phyloP scores from a whole-genome alignment of 2,113 vertebrate genomes.

The Caranx ignobilis region DNA sequence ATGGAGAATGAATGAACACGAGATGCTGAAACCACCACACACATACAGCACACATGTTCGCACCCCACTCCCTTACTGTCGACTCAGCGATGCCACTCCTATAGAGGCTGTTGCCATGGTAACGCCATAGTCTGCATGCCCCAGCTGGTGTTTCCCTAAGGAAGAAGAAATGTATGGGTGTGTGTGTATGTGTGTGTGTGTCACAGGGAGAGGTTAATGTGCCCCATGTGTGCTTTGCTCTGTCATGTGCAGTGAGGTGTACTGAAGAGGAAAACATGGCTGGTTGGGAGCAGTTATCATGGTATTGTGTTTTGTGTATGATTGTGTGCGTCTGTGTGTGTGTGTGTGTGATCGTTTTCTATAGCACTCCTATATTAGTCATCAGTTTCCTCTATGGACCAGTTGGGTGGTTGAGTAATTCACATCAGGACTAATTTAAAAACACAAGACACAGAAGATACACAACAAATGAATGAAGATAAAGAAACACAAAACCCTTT shows the following conservation, averaged over 20 bases:
- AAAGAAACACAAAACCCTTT: conserved; percentile 7
- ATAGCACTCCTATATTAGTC: conserved; percentile 3
- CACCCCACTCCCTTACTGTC: conserved; percentile 35
- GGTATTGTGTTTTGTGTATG: conserved; percentile 44
- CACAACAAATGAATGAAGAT: not conserved
- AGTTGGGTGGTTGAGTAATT: not conserved
- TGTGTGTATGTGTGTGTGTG: conserved; percentile 25
- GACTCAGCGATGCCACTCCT: conserved; percentile 72
- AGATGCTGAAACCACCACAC: not conserved
- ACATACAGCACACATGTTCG: not conserved
- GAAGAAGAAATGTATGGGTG: conserved; percentile 37
- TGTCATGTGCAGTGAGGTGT: conserved; percentile 75
- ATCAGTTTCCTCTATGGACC: not conserved
- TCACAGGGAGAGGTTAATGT: conserved; percentile 69
- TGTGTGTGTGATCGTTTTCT: conserved; percentile 23
- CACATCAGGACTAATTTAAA: not conserved
- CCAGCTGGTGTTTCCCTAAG: conserved; percentile 73
- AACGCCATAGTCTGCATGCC: conserved; percentile 62
- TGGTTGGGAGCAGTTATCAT: conserved; percentile 66
- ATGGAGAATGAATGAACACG: conserved; percentile 5
- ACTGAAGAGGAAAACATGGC: conserved; percentile 75
- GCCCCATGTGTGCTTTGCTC: conserved; percentile 74
- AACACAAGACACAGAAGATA: not conserved
- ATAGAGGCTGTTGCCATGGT: conserved; percentile 74
- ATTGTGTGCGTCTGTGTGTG: conserved; percentile 11